Conservation (phyloP, 2,113 vertebrate species). For the Sclerurus mexicanus region DNA sequence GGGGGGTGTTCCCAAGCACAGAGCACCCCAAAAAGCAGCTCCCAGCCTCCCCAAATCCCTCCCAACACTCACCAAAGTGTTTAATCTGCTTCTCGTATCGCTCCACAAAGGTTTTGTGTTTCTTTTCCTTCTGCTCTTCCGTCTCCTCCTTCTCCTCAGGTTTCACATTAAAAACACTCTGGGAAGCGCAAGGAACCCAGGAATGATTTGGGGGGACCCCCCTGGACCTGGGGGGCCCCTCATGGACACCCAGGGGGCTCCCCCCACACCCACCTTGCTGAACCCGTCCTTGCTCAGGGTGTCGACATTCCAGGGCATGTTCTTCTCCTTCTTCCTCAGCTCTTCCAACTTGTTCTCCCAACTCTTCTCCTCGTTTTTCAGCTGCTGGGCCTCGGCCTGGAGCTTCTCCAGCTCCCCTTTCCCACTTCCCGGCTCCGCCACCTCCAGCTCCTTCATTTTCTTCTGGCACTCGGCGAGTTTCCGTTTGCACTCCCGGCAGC, state of each 20-base stretch:
- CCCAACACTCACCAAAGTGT: slow-evolving; percentile 82
- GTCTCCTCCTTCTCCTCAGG: slow-evolving; percentile 81
- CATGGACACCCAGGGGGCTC: fast-evolving
- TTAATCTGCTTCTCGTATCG: slow-evolving; percentile 84
- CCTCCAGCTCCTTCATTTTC: slow-evolving; percentile 73
- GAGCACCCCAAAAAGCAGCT: fast-evolving
- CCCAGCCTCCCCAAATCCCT: slow-evolving; percentile 53
- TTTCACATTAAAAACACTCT: slow-evolving; percentile 86
- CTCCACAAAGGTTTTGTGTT: slow-evolving; percentile 89
- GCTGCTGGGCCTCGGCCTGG: slow-evolving; percentile 76
- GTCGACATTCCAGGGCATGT: slow-evolving; percentile 89
- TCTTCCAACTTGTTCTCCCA: slow-evolving; percentile 81
- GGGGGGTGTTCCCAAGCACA: fast-evolving
- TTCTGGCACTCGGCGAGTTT: slow-evolving; percentile 76
- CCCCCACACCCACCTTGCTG: slow-evolving; percentile 80
- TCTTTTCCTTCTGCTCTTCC: slow-evolving; percentile 87
- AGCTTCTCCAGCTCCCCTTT: slow-evolving; percentile 70
- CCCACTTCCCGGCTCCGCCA: not conserved
- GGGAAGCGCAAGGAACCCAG: not conserved
- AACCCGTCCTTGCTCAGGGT: slow-evolving; percentile 90
- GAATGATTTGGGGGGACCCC: not conserved
- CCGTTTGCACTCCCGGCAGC: slow-evolving; percentile 74
- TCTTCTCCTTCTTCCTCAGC: slow-evolving; percentile 82
- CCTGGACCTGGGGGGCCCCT: not conserved
- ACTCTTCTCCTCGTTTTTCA: slow-evolving; percentile 77